Base-by-base conservation (phyloP, 2,888 invertebrate species). In the Pemphredon lugubris region DNA sequence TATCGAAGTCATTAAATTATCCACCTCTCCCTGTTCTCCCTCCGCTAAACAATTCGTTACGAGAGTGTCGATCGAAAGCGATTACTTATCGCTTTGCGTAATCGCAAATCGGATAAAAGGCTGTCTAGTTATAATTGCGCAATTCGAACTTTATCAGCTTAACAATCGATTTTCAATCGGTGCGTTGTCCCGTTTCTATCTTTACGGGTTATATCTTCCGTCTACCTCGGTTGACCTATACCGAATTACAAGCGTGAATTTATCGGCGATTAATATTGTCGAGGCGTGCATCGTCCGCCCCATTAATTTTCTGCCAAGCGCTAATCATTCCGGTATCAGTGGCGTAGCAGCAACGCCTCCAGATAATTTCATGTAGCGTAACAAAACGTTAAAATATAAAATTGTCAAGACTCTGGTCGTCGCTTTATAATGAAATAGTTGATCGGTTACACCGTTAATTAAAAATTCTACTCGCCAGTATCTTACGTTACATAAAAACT, bases 81-180 rank as follows among this genome's bases (percentile, higher is more conserved):
- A 11, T 14, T 16, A 13, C n/a, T 54, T 32, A 20, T 42, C 42
- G 2, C 7, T 13, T 32, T 42, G 9, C 26, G n/a, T 21, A 42
- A 59, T 51, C 21, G 32, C 23, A n/a, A 20, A n/a, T 7, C 32
- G 26, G 26, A 26, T 26, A 7, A 26, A 26, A 26, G n/a, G n/a
- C n/a, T n/a, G n/a, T n/a, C n/a, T n/a, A n/a, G n/a, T n/a, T n/a
- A n/a, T 26, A 26, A 61, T 45, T 44, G 11, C 18, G 23, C 44
- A 53, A 61, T 13, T 13, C 44, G 37, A 6, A 23, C 14, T 39
- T 53, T 14, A 21, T 45, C 44, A 32, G 32, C 13, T 21, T n/a
- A n/a, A 18, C 11, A 34, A 45, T 57, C 21, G 9, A 5, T 45
- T 20, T 2, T 26, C 7, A 26, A 16, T 18, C 37, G n/a, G 5